Base-by-base conservation (phyloP, 1,140 invertebrate genomes). In the Trichonephila inaurata region DNA sequence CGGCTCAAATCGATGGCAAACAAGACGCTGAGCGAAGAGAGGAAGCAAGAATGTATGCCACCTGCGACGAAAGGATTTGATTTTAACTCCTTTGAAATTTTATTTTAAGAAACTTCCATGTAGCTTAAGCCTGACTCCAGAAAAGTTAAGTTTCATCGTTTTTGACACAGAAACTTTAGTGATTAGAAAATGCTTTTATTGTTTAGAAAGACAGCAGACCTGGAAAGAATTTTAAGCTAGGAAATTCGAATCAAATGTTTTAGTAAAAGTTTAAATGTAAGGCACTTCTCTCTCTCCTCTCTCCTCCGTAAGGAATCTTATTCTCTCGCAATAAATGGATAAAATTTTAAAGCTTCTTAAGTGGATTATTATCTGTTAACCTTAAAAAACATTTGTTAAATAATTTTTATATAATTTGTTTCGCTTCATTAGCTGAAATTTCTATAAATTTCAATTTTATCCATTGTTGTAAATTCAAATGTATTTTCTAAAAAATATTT, bases 1-100 rank as follows among this genome's bases (percentile, higher is more conserved):
- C 10, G 24, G 28, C 51, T 33, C 81, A 58, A 51, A 83, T 83
- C 81, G 81, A 83, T 83, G 40, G 81, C 44, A 83, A 83, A 83
- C 81, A 83, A n/a, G 24, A 28, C 5, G 14, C 28, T 28, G 6
- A 28, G n/a, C 12, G 12, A 3, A 12, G 14, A 12, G 24, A 72
- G 16, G n/a, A n/a, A 16, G 24, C 24, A 40, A 18, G 44, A 10
- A 40, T 51, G n/a, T 58, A 40, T 19, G 44, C 81, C 81, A 83
- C 81, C 81, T 83, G 81, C 81, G 6, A 51, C 40, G 40, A 12
- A 14, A 58, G 44, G 40, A 51, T 83, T 83, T 58, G 40, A 44
- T 51, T 58, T 51, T 58, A 44, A 44, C 40, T 18, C 33, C 19
- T 58, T 58, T 24, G 44, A 40, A 58, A 83, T 51, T 83, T 51